These are phyloP conservation scores for Plutella xylostella DNA, from an alignment of 2,888 invertebrate species.

Conservation along the genomic window DNA sequence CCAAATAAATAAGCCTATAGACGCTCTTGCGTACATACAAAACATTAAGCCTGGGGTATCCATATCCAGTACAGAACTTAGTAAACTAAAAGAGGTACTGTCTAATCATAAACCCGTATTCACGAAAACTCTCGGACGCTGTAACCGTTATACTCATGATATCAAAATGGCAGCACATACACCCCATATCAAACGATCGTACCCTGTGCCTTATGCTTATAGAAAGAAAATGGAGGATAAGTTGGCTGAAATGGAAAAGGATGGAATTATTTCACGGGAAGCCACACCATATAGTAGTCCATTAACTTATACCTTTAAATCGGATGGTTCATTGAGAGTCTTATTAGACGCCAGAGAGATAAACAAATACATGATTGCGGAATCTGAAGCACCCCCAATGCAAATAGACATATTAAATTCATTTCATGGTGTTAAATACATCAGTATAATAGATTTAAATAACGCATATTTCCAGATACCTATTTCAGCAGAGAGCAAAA, in stretches of 20 bases:
- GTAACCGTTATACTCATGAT: background rate
- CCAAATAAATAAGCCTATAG: too few relatives aligned
- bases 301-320: slow-evolving; percentile 19
- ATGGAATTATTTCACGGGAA: background rate
- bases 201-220: background rate
- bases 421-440: background rate
- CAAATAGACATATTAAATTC: background rate
- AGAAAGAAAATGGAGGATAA: background rate
- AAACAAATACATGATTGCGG: background rate
- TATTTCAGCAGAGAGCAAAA: background rate
- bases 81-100: too few relatives aligned
- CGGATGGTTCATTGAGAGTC: slow-evolving; percentile 24
- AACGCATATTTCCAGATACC: background rate
- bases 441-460: background rate
- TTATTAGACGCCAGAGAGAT: slow-evolving; percentile 12
- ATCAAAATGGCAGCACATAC: background rate
- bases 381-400: background rate
- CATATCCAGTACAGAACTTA: too few relatives aligned
- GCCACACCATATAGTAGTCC: background rate
- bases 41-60: too few relatives aligned
- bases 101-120: background rate
- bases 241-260: background rate
- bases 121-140: background rate
- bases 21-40: too few relatives aligned
- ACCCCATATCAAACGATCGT: background rate